Base-by-base conservation (phyloP, 1,140 invertebrate genomes). In the Zaprionus tsacasi region DNA sequence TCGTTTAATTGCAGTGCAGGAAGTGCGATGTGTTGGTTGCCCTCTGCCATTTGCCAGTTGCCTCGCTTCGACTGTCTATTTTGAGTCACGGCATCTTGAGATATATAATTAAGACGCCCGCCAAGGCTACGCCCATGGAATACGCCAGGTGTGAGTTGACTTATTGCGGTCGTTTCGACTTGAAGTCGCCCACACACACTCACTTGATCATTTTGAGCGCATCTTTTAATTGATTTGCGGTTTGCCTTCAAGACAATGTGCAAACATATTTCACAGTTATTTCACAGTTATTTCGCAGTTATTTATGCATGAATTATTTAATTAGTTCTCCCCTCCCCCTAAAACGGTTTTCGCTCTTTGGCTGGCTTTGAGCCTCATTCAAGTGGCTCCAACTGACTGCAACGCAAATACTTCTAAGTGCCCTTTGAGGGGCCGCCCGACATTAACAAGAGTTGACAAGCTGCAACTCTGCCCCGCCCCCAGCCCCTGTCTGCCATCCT, bases 211-310 rank as follows among this genome's bases (percentile, higher is more conserved):
- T 40, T 70, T 33, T 10, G 3, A n/a, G 8, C 30, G 43, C 65
- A 70, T 70, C 80, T 82, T 78, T 74, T 82, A 88, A 87, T 87
- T 88, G 69, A 82, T 88, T 82, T 88, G 82, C 64, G 82, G 82
- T 76, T 69, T 68, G 38, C 55, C 54, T 66, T 63, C 13, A 58
- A 48, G 38, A 17, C 35, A 27, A 43, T 33, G 40, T 54, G 59
- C 36, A 50, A 70, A 45, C 36, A 61, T 63, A 43, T 45, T 76
- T 68, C 12, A 50, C 65, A 76, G 38, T 48, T 64, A 52, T 59
- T 65, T 75, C 17, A 21, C 45, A 50, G 11, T 21, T 63, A 43
- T 50, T 76, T 68, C 10, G 21, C 65, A 76, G 36, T 48, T 67
- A 52, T 59, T 75, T 57, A 63, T 63, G 64, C 77, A 70, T 78